These are phyloP conservation scores for Allygus modestus DNA, from an alignment of 2,888 invertebrate genomes.

Conservation along the genomic window DNA sequence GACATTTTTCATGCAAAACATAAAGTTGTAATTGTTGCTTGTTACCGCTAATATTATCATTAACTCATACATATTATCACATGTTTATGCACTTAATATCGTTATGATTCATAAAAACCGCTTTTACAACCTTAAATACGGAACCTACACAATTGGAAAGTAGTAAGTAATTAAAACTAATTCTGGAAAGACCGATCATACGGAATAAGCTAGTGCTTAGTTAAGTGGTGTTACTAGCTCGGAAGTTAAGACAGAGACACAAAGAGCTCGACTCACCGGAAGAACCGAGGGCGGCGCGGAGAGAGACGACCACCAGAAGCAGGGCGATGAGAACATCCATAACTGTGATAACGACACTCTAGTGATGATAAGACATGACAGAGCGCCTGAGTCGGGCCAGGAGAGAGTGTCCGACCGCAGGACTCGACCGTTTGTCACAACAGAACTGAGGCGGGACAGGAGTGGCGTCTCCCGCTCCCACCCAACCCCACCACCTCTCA, in stretches of 20 bases:
- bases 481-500: neutral
- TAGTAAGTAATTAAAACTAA: too few relatives aligned
- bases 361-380: constrained; percentile 8
- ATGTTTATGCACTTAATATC: too few relatives aligned
- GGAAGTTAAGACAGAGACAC: neutral
- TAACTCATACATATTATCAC: too few relatives aligned
- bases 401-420: neutral
- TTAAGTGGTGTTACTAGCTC: constrained; percentile 17
- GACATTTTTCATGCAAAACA: too few relatives aligned
- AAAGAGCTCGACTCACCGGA: neutral
- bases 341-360: neutral
- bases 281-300: neutral
- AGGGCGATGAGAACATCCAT: neutral
- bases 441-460: neutral
- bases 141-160: too few relatives aligned
- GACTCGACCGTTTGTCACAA: neutral
- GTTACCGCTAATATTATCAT: too few relatives aligned
- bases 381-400: constrained; percentile 20
- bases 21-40: too few relatives aligned
- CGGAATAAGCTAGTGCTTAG: constrained; percentile 14
- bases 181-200: too few relatives aligned
- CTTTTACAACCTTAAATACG: too few relatives aligned
- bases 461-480: neutral
- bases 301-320: neutral
- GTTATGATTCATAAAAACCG: too few relatives aligned